Evolutionary conservation across 2,888 invertebrate genomes (phyloP).

Genomic region (Stenichneumon culpator): DNA sequence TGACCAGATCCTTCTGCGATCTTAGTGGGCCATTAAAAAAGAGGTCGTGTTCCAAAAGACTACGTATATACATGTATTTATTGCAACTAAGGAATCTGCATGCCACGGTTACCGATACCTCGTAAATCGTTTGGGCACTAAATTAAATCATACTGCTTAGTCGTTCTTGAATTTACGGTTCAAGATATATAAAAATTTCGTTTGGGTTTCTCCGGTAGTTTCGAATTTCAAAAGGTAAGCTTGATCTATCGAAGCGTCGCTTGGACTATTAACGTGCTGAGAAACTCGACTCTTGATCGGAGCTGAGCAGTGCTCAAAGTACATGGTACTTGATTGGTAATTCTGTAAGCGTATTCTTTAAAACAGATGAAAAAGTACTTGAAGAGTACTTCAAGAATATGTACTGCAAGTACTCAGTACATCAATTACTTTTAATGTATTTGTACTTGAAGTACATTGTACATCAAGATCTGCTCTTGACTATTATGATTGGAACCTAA

Average conservation of each 20-base stretch:
- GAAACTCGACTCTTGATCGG: no score
- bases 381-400: no score
- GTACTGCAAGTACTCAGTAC: no score
- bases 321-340: no score
- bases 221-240: not conserved
- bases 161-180: not conserved
- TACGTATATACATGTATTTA: not conserved
- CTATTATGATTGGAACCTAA: no score
- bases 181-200: not conserved
- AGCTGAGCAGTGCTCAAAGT: no score
- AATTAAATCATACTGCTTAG: not conserved
- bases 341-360: no score
- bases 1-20: slow-evolving; percentile 3
- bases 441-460: no score
- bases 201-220: not conserved
- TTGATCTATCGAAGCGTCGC: not conserved
- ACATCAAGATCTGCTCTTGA: no score
- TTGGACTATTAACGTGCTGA: not conserved
- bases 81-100: slow-evolving; percentile 6
- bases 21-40: slow-evolving; percentile 27
- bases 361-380: no score
- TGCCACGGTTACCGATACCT: not conserved
- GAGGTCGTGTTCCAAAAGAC: not conserved
- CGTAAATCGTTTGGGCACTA: slow-evolving; percentile 9
- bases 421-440: no score